Conservation (phyloP, 2,113 vertebrate species). For the Urocynchramus pylzowi region DNA sequence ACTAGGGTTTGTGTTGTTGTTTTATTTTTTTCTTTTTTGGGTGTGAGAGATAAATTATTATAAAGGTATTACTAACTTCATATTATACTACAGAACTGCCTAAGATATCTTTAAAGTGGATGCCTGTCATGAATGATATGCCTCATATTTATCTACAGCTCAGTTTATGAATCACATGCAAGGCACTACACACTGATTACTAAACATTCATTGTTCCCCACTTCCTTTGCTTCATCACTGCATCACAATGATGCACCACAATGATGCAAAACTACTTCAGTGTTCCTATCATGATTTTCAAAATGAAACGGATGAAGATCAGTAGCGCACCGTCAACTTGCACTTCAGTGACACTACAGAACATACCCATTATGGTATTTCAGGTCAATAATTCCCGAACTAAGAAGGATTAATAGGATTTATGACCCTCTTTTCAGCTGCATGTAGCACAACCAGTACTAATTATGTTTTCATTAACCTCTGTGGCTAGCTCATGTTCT, state of each 20-base stretch:
- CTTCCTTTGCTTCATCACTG: neutral
- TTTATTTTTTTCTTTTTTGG: neutral
- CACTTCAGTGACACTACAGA: slow-evolving; percentile 31
- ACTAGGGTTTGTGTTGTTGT: fast-evolving
- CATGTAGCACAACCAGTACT: slow-evolving; percentile 65
- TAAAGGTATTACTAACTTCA: neutral
- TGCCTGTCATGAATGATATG: neutral
- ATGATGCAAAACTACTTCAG: neutral
- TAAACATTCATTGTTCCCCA: neutral
- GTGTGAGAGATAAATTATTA: neutral
- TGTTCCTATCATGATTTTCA: neutral
- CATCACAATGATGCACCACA: neutral
- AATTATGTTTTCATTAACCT: slow-evolving; percentile 79
- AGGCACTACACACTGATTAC: neutral
- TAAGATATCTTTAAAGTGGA: neutral
- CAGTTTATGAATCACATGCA: neutral
- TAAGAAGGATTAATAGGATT: slow-evolving; percentile 72
- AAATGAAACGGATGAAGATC: neutral
- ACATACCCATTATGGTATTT: slow-evolving; percentile 54
- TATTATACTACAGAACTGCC: neutral
- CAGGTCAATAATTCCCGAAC: slow-evolving; percentile 72
- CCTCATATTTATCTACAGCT: neutral
- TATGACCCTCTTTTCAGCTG: slow-evolving; percentile 65
- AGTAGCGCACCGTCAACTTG: neutral
- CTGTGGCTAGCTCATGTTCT: slow-evolving; percentile 62